Evolutionary conservation across 2,888 invertebrate species (phyloP).

Genomic region (Micropterix aruncella): DNA sequence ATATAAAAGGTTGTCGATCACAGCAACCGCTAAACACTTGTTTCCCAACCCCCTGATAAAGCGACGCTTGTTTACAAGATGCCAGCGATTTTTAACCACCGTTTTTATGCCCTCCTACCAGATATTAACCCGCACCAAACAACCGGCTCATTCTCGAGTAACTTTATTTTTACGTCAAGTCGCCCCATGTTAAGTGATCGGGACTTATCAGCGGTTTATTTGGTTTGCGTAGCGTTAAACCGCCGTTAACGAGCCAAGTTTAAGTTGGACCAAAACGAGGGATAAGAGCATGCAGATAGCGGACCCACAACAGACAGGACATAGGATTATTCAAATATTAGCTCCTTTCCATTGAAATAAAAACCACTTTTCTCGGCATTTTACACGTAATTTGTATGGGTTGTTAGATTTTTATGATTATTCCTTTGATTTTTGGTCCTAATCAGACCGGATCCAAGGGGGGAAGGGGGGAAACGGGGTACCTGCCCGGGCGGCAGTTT

Average conservation of each 20-base stretch:
- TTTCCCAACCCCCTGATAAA: not conserved
- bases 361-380: no score
- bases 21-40: not conserved
- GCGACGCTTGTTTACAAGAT: not conserved
- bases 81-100: not conserved
- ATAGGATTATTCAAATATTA: no score
- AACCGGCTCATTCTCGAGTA: not conserved
- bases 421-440: no score
- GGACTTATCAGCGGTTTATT: not conserved
- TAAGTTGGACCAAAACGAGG: no score
- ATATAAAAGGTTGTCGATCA: not conserved
- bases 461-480: no score
- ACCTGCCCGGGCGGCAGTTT: no score
- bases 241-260: not conserved
- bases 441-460: no score
- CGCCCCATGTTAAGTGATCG: not conserved
- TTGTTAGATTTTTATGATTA: no score
- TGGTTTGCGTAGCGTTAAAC: not conserved
- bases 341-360: no score
- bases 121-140: not conserved
- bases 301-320: no score
- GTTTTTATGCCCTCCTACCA: not conserved
- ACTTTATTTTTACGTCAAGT: not conserved
- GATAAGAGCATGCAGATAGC: no score
- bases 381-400: no score